Base-by-base conservation (phyloP, 2,113 vertebrate species). In the Smithornis capensis region DNA sequence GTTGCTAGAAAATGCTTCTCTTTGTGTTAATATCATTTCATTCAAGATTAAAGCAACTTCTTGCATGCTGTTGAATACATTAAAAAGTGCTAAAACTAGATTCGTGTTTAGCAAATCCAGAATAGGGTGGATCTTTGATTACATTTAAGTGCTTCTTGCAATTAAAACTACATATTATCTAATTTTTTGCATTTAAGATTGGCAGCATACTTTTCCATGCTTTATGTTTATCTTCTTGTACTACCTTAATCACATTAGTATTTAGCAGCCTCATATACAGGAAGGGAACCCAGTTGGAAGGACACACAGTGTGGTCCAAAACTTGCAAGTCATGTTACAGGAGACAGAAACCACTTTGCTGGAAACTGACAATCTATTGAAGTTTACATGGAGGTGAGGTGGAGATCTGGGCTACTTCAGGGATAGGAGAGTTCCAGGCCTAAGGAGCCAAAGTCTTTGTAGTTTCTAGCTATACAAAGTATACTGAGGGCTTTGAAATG, bases 261-360 rank as follows among this genome's bases (percentile, higher is more conserved):
- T 70, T 42, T 76, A 35, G 42, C 1, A 7, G 21, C 40, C n/a
- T 83, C 0, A 0, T 29, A 24, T 23, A 24, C 25, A 59, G 0
- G 0, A 73, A 67, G 4, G 4, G 14, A 80, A 19, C 80, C 28
- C 1, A 7, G 33, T 21, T 6, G 2, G 38, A 65, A 73, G 23
- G 12, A 31, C 19, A 25, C 35, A 22, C 2, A 21, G 4, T n/a
- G 6, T 56, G 33, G 37, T 79, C 22, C 57, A 75, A 49, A 93
- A 56, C 22, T 68, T 71, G 8, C 4, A 44, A 71, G 35, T 73
- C 16, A 38, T 2, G 0, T 70, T 64, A 21, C 10, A 65, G 37
- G 37, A 73, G n/a, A 25, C 9, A 79, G 27, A 86, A 77, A 4
- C 6, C 10, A 6, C 18, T 75, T 71, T 50, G 38, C 29, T 38